These are phyloP conservation scores for Ctena decussata DNA, from an alignment of 2,888 invertebrate species.

Conservation along the genomic window DNA sequence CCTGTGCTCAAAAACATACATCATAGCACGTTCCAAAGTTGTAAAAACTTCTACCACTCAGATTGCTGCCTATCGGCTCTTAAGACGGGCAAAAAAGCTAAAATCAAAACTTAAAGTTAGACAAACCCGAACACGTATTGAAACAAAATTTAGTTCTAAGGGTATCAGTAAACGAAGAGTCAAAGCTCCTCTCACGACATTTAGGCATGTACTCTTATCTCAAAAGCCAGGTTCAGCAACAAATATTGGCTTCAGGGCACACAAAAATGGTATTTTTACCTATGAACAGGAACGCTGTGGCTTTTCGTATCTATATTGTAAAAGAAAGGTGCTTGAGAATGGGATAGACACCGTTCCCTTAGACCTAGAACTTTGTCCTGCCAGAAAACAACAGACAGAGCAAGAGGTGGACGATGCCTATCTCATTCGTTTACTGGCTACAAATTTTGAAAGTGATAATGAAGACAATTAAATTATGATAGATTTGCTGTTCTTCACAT, in stretches of 20 bases:
- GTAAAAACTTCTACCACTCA: neutral
- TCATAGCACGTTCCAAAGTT: neutral
- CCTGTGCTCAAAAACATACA: constrained; percentile 6
- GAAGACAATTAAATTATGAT: too few species aligned
- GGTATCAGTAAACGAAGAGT: too few species aligned
- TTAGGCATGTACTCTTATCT: constrained; percentile 23
- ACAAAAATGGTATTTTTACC: too few species aligned
- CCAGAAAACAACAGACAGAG: neutral
- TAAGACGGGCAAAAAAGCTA: neutral
- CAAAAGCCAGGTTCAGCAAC: too few species aligned
- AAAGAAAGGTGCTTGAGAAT: too few species aligned
- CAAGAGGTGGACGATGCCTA: neutral
- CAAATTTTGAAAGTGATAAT: too few species aligned
- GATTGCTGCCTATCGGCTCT: constrained; percentile 13
- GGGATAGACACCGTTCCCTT: constrained; percentile 26
- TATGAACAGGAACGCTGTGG: too few species aligned
- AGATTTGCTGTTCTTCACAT: too few species aligned
- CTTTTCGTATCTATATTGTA: too few species aligned
- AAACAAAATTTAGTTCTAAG: constrained; percentile 45
- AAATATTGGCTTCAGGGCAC: too few species aligned
- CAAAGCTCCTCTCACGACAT: constrained; percentile 35
- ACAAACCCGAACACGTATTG: neutral
- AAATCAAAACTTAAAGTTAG: neutral
- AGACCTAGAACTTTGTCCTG: constrained; percentile 15
- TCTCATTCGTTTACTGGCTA: too few species aligned